Evolutionary conservation across 1,140 invertebrate genomes (phyloP).

Genomic region (Muscidifurax raptorellus): DNA sequence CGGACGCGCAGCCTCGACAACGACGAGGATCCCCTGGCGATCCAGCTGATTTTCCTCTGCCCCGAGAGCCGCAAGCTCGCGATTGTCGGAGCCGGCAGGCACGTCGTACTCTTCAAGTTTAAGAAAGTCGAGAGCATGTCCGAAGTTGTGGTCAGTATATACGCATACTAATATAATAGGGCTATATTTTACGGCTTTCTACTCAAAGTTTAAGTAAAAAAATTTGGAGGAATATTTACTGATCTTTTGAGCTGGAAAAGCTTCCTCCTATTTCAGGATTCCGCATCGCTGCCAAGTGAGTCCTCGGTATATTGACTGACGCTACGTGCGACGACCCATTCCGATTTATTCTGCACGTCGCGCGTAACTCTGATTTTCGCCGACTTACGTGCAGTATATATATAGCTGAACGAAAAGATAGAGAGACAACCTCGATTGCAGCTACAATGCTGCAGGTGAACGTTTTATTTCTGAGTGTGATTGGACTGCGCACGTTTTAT

Average conservation of each 20-base stretch:
- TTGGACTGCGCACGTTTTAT: no score
- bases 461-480: neutral
- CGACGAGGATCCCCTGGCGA: conserved; percentile 94
- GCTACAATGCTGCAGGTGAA: neutral
- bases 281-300: neutral
- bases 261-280: conserved; percentile 1
- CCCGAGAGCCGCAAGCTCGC: conserved; percentile 93
- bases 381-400: neutral
- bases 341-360: no score
- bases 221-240: no score
- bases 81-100: conserved; percentile 91
- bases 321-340: neutral
- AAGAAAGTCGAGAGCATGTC: conserved; percentile 90
- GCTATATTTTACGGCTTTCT: neutral
- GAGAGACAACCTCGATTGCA: no score
- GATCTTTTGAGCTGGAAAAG: no score
- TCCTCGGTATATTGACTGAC: neutral
- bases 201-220: neutral
- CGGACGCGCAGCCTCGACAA: conserved; percentile 77
- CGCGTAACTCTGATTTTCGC: neutral
- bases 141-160: conserved; percentile 86
- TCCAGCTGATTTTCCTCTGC: conserved; percentile 94
- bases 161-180: no score
- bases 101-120: conserved; percentile 97
- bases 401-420: no score